Evolutionary conservation across 2,113 vertebrate genomes (phyloP), one percentile per base, ranked within the genome.

Genomic region (Fregata magnificens): DNA sequence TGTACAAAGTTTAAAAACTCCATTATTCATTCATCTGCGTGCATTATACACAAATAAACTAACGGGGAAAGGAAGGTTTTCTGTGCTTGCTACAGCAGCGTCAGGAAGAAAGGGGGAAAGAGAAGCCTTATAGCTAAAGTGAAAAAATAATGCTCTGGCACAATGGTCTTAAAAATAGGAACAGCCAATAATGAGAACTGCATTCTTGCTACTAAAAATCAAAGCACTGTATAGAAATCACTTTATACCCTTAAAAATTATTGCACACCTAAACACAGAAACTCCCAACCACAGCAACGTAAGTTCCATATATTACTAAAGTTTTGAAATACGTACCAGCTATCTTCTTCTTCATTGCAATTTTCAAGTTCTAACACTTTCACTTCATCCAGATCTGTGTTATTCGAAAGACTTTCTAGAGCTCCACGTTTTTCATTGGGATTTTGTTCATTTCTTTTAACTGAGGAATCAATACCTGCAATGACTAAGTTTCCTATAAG

Each of bases 301-400:
- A 13, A 38, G 11, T 1, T 11, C 71, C 58, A 32, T 2, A 0
- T 4, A 4, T 16, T 2, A 24, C 55, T 13, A 0, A 16, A 17
- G 38, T 28, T 61, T 16, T 19, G 59, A 12, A 17, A 28, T 66
- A 98, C 99, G 2, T 98, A 99, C 99, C 99, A 99, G 86, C 98
- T 98, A 40, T 99, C 99, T 8, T 99, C 99, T 26, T 99, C 99
- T 16, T 99, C 98, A 1, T 87, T 97, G 93, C 98, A 98, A 16
- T 97, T 98, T 50, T 98, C 98, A 82, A 99, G 98, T 90, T 99
- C 98, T 3, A 99, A 93, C 85, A 99, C 98, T 47, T 99, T 99
- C 82, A 99, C 99, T 82, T 99, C 99, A 66, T 99, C 99, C 95
- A 99, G 97, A 6, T 98, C 98, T 0, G 95, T 95, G 25, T 98